Evolutionary conservation across 2,888 invertebrate genomes (phyloP), one percentile per base, ranked within the genome.

Genomic region (Aradus depressus): DNA sequence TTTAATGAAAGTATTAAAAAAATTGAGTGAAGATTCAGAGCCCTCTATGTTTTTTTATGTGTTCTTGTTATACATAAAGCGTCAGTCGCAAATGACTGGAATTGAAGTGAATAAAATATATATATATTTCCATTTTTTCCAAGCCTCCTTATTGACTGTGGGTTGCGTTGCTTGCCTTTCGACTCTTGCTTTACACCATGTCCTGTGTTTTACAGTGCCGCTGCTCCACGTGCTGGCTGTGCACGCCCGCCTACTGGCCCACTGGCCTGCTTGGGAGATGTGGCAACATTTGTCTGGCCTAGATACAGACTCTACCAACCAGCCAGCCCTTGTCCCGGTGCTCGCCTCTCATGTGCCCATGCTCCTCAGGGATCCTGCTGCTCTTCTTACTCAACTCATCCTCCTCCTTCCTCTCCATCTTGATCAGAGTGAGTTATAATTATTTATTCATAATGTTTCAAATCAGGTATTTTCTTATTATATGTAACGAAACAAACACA

Each of bases 221-320:
- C 72, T 95, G 56, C 71, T 93, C 56, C 88, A 90, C 63, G 89
- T 93, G 21, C 72, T 92, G 60, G 86, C 88, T 39, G 81, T 86
- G 59, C 90, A 92, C 70, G 82, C 86, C 26, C 80, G 86, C 55
- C 77, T 85, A 43, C 72, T 88, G 51, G 67, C 72, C 10, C 72
- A 72, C 47, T 75, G 80, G 74, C 77, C 78, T 2, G 56, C 58
- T 55, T 79, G 75, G 70, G 71, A 72, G 31, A 72, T 72, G 3
- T 75, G 75, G 74, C 71, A 75, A 58, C 73, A 75, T 57, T 58
- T 77, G 22, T 71, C 74, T 32, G 75, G 75, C 4, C 57, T 70
- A 5, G 57, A 60, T 5, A 59, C 66, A 10, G 55, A 56, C 37
- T 26, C 60, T 71, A 48, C 69, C 67, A 66, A 65, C 64, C 18